Evolutionary conservation across 2,113 vertebrate genomes (phyloP).

Genomic region (Varanus salvator): DNA sequence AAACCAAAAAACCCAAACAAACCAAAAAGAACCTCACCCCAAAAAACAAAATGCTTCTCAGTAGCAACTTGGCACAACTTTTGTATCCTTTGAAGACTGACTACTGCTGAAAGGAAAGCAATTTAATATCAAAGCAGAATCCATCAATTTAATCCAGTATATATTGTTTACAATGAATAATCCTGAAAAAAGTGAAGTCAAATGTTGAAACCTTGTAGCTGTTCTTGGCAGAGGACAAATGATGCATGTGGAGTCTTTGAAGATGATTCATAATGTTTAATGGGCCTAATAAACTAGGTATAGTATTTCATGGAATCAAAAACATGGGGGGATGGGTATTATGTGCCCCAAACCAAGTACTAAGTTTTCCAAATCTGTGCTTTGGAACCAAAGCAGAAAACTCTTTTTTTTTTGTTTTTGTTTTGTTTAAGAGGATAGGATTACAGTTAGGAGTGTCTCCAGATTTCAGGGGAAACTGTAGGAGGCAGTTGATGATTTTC

Average conservation of each 20-base stretch:
- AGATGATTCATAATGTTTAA: conserved; percentile 32
- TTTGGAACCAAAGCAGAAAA: not conserved
- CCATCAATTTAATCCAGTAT: conserved; percentile 5
- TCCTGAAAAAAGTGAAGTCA: conserved; percentile 13
- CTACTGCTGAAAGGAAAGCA: not conserved
- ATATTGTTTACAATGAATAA: not conserved
- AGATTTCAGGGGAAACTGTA: not conserved
- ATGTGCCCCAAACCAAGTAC: not conserved
- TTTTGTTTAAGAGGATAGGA: not conserved
- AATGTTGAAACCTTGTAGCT: not conserved
- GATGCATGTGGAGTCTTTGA: conserved; percentile 1
- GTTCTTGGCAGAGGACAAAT: conserved; percentile 17
- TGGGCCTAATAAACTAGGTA: conserved; percentile 8
- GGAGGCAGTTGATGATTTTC: not conserved
- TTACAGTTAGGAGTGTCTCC: not conserved
- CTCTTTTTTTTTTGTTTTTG: not conserved
- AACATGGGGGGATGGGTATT: not conserved
- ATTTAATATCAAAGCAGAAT: conserved; percentile 16
- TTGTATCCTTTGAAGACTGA: conserved; percentile 15
- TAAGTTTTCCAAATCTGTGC: not conserved
- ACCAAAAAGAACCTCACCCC: too few relatives aligned
- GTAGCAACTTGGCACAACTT: not conserved
- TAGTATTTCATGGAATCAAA: conserved; percentile 6
- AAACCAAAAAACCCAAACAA: too few relatives aligned
- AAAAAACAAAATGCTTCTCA: not conserved